A percentile compares a stretch with the other conserved stretches of the same genome.
Conservation (phyloP, 1,140 invertebrate genomes). For the Pissodes strobi region DNA sequence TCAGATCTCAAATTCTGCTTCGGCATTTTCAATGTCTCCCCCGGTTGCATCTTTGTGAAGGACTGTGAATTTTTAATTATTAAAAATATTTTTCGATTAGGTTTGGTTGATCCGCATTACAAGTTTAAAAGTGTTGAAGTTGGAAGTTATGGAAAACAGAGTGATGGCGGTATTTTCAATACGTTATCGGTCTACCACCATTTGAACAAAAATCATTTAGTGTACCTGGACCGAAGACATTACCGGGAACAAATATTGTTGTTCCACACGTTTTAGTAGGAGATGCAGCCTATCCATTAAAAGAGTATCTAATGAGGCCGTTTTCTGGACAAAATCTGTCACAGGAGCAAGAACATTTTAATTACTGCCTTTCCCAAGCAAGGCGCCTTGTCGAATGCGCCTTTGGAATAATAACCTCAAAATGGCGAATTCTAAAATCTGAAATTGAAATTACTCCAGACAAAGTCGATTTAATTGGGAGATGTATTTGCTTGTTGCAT, state of each 20-base stretch:
- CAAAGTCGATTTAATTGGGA: constrained; percentile 11
- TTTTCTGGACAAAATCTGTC: constrained; percentile 50
- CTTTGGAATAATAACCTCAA: constrained; percentile 2
- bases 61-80: no score
- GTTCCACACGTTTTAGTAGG: constrained; percentile 39
- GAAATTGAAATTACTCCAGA: constrained; percentile 5
- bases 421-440: constrained; percentile 6
- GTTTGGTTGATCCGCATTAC: neutral
- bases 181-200: no score
- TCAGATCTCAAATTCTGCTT: no score
- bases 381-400: no score
- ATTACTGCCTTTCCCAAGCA: constrained; percentile 52
- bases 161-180: no score
- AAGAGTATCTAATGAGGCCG: constrained; percentile 53
- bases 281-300: constrained; percentile 56
- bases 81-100: neutral
- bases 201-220: constrained; percentile 14
- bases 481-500: no score
- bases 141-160: no score
- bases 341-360: constrained; percentile 55
- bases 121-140: neutral
- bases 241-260: constrained; percentile 38
- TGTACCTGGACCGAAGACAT: constrained; percentile 18
- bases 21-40: no score
- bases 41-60: no score